Evolutionary conservation across 2,888 invertebrate genomes (phyloP), one percentile per base, ranked within the genome.

Genomic region (Dusona sp.): DNA sequence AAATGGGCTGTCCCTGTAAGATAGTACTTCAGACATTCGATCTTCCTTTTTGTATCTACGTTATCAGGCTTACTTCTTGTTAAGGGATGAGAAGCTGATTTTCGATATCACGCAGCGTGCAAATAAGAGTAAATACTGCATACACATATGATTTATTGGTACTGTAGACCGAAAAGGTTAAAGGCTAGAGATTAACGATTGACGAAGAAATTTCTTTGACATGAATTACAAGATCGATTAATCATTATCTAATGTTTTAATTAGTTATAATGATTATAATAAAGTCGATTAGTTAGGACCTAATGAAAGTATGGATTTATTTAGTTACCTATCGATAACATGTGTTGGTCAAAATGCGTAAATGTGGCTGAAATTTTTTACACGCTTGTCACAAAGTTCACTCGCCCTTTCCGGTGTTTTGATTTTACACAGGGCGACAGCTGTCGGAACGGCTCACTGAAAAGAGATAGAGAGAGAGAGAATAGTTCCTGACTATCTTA

Each of bases 1-100:
- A 89, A 90, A 90, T 82, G 89, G 90, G 89, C 88, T 88, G 90
- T 88, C 87, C 88, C 87, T 38, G 84, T 67, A 48, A 80, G 84
- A 88, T 87, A 88, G 88, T 64, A 89, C 79, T 74, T 51, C 67
- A 64, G 57, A 70, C 70, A 67, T 70, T 65, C 42, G 22, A 70
- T 64, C 65, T 65, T n/a, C 33, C 38, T 73, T 42, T 51, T 22
- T 61, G 75, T 74, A 79, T 85, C 16, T 6, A 61, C 25, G 61
- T 61, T 83, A 75, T 83, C 79, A 48, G 70, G 75, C 70, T 82
- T n/a, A 78, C 51, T 83, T 36, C 68, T 54, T 51, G 64, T 65
- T 80, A 45, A 79, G 45, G 61, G 74, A 68, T 54, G 79, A 42
- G 75, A 75, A 79, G 79, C 85, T 65, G 79, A 83, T 83, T 85